A percentile compares a stretch with the other conserved stretches of the same genome.
These are phyloP conservation scores for Globodera rostochiensis DNA, from an alignment of 1,140 invertebrate genomes.

Conservation along the genomic window DNA sequence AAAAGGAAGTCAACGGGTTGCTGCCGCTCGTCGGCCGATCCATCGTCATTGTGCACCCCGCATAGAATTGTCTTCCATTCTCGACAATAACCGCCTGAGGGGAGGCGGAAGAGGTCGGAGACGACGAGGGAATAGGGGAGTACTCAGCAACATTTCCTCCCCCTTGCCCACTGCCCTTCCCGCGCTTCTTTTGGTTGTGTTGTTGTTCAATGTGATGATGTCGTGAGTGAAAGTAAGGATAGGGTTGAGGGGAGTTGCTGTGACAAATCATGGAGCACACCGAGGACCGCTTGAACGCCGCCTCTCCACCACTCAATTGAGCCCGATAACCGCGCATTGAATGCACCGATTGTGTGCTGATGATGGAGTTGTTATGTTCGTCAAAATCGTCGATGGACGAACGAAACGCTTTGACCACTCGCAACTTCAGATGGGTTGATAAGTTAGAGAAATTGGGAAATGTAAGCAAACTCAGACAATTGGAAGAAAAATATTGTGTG, in stretches of 20 bases:
- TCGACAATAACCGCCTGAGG: slow-evolving; percentile 59
- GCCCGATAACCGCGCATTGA: slow-evolving; percentile 58
- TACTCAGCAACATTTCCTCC: slow-evolving; percentile 6
- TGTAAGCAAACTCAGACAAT: not conserved
- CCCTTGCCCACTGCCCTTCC: slow-evolving; percentile 1
- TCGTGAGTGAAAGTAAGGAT: slow-evolving; percentile 57
- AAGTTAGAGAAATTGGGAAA: slow-evolving; percentile 27
- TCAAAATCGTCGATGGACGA: slow-evolving; percentile 98
- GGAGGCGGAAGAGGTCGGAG: slow-evolving; percentile 26
- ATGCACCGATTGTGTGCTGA: slow-evolving; percentile 62
- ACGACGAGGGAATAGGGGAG: slow-evolving; percentile 26
- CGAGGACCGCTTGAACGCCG: not conserved
- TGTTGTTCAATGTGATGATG: slow-evolving; percentile 24
- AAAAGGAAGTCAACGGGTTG: slow-evolving; percentile 11
- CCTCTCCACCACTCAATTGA: not conserved
- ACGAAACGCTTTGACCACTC: slow-evolving; percentile 99
- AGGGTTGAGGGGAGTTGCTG: slow-evolving; percentile 54
- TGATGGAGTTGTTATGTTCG: slow-evolving; percentile 86
- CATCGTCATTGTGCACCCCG: not conserved
- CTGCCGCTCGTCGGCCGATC: slow-evolving; percentile 8
- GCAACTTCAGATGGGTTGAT: slow-evolving; percentile 75
- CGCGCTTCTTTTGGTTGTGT: not conserved
- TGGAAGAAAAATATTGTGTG: slow-evolving; percentile 15
- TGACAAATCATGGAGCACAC: slow-evolving; percentile 19
- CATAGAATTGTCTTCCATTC: slow-evolving; percentile 39